phyloP scores from a whole-genome alignment of 2,797 vertebrate species.

The Gallinago stenura region DNA sequence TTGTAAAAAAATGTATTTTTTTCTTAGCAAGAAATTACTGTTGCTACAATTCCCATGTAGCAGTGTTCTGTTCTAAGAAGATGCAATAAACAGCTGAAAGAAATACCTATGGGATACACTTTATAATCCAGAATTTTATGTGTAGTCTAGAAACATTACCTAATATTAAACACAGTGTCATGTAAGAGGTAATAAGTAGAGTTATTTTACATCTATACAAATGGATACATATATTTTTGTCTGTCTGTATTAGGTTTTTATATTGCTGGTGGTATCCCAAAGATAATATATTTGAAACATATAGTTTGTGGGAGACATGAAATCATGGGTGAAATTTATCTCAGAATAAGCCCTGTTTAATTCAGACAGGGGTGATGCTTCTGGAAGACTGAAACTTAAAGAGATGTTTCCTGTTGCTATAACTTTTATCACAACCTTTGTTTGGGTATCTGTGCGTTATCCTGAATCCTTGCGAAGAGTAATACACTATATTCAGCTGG shows the following conservation, averaged over 20 bases:
- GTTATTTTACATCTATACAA: not conserved
- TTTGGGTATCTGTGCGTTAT: not conserved
- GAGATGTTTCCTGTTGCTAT: not conserved
- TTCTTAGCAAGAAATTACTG: not conserved
- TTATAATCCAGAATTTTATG: not conserved
- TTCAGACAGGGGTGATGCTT: not conserved
- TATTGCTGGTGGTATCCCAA: not conserved
- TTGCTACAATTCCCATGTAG: not conserved
- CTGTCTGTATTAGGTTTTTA: not conserved
- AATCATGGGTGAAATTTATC: not conserved
- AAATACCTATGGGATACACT: not conserved
- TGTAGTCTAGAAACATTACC: not conserved
- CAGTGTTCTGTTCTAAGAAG: not conserved
- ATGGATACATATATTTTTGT: not conserved
- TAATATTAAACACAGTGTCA: not conserved
- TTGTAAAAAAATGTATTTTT: not conserved
- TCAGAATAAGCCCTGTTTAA: not conserved
- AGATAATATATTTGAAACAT: not conserved
- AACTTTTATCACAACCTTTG: not conserved
- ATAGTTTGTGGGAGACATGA: not conserved
- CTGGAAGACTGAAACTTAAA: not conserved
- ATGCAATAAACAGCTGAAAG: not conserved
- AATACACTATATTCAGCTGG: not conserved
- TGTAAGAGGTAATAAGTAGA: not conserved
- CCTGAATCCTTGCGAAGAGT: not conserved